Evolutionary conservation across 2,888 invertebrate genomes (phyloP).

Genomic region (Sicus ferrugineus): DNA sequence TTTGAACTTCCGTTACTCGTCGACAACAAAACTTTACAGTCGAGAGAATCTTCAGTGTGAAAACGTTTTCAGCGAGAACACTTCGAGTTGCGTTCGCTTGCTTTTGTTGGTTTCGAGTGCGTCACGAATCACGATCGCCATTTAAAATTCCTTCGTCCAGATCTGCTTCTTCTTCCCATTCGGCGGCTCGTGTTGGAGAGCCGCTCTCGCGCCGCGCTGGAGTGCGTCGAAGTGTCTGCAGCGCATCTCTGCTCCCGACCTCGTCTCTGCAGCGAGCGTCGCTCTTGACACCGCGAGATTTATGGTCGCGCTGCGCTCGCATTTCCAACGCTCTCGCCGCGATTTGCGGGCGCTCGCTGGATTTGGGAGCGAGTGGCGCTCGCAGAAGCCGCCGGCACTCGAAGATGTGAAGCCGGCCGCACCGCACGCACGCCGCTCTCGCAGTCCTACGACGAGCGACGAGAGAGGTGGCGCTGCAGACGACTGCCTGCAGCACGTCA

Average conservation of each 20-base stretch:
- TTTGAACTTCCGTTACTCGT: no score
- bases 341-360: conserved; percentile 15
- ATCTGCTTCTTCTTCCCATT: neutral
- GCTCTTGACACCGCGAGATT: conserved; percentile 63
- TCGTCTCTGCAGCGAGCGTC: conserved; percentile 28
- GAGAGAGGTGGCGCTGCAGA: neutral
- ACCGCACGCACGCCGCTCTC: no score
- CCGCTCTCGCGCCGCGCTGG: neutral
- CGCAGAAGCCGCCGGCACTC: neutral
- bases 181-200: no score
- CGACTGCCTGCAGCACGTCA: neutral
- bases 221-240: neutral
- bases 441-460: neutral
- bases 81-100: no score
- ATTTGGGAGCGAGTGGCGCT: neutral
- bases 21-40: neutral
- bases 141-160: no score
- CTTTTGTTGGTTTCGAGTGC: no score
- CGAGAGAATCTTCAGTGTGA: neutral
- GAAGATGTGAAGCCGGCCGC: neutral
- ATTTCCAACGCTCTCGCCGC: conserved; percentile 25
- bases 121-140: no score
- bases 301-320: conserved; percentile 50
- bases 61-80: neutral
- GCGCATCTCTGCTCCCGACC: conserved; percentile 1